A percentile compares a stretch with the other conserved stretches of the same genome.
phyloP scores from a whole-genome alignment of 2,113 vertebrate genomes.

The Dromas ardeola region DNA sequence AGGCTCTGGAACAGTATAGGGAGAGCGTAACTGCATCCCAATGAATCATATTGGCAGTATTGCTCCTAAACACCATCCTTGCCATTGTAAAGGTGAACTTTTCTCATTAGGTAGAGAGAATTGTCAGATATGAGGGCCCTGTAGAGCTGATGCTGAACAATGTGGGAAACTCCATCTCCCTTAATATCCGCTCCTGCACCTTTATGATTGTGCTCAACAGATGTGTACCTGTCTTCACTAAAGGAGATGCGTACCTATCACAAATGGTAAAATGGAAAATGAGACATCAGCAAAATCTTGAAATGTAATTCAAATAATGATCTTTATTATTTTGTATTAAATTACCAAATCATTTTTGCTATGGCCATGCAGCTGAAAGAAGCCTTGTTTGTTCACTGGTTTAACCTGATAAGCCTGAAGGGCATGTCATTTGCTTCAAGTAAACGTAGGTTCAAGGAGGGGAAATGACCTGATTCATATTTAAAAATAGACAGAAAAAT shows the following conservation, averaged over 20 bases:
- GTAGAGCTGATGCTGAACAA: background rate
- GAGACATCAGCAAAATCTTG: background rate
- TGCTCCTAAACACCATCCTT: background rate
- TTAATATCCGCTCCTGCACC: background rate
- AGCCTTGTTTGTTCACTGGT: slow-evolving; percentile 1
- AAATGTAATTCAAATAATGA: background rate
- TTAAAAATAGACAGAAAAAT: slow-evolving; percentile 24
- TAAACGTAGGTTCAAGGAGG: background rate
- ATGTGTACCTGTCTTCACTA: background rate
- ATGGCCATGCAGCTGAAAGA: background rate
- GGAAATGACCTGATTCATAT: background rate
- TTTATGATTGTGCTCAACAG: background rate
- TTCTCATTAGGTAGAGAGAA: background rate
- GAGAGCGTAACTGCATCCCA: background rate
- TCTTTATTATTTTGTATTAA: slow-evolving; percentile 15
- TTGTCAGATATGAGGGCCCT: background rate
- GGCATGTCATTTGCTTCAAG: slow-evolving; percentile 1
- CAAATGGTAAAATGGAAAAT: background rate
- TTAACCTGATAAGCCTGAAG: slow-evolving; percentile 33
- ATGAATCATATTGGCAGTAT: background rate
- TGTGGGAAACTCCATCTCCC: background rate
- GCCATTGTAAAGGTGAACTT: background rate
- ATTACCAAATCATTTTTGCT: background rate
- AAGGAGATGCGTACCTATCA: background rate
- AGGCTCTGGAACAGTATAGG: background rate